Percentiles rank a stretch among this genome's conserved stretches.
Conservation (phyloP, 1,140 invertebrate genomes). For the Atta colombica region DNA sequence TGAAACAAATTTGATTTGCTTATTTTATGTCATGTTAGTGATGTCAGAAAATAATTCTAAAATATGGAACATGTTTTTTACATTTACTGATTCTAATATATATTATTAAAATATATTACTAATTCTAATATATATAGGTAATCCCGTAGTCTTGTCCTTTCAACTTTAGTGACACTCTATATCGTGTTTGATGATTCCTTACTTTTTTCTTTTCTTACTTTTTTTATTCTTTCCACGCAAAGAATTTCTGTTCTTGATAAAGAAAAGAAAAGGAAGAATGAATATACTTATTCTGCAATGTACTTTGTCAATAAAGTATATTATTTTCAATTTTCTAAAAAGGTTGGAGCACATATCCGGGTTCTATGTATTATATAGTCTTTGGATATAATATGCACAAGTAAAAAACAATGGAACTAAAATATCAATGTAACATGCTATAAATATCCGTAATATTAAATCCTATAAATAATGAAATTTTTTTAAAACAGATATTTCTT, state of each 20-base stretch:
- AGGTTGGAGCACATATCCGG: conserved; percentile 4
- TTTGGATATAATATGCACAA: not conserved
- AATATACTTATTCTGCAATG: conserved; percentile 21
- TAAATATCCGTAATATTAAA: not conserved
- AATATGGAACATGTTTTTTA: no score
- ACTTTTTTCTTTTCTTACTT: not conserved
- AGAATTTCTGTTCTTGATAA: not conserved
- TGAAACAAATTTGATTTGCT: no score
- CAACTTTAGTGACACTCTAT: no score
- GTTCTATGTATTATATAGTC: not conserved
- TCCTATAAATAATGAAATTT: not conserved
- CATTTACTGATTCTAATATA: no score
- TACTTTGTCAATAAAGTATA: conserved; percentile 47
- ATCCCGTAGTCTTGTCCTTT: no score
- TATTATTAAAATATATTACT: no score
- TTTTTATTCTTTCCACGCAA: conserved; percentile 12
- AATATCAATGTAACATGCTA: not conserved
- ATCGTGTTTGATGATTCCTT: no score
- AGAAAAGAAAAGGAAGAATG: conserved; percentile 26
- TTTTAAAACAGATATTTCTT: not conserved
- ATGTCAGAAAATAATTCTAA: no score
- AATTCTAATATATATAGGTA: no score
- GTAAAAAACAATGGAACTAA: not conserved
- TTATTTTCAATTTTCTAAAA: conserved; percentile 47
- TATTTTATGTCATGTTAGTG: no score